Conservation (phyloP, 2,797 vertebrate species). For the Crenichthys baileyi region DNA sequence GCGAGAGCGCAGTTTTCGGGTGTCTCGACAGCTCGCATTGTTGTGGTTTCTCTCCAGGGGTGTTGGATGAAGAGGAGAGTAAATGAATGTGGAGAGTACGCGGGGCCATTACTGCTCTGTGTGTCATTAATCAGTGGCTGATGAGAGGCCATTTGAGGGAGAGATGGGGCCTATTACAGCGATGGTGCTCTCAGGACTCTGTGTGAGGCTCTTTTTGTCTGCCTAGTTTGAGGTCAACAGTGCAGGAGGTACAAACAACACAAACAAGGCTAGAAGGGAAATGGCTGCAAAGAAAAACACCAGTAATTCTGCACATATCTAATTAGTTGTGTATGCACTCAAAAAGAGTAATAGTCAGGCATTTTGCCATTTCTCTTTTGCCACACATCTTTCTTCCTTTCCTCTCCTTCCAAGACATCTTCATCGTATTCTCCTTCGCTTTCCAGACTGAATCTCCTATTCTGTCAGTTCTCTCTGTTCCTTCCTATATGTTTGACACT, state of each 20-base stretch:
- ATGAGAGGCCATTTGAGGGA: slow-evolving; percentile 70
- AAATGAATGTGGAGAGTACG: slow-evolving; percentile 62
- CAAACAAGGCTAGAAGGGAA: slow-evolving; percentile 58
- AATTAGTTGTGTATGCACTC: slow-evolving; percentile 33
- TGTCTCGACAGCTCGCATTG: slow-evolving; percentile 58
- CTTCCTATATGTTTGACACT: slow-evolving; percentile 52
- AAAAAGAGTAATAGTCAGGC: slow-evolving; percentile 18
- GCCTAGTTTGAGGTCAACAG: slow-evolving; percentile 60
- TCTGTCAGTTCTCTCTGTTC: slow-evolving; percentile 58
- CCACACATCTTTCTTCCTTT: slow-evolving; percentile 12
- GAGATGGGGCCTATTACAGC: slow-evolving; percentile 68
- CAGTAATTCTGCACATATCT: slow-evolving; percentile 26
- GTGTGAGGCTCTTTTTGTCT: slow-evolving; percentile 40
- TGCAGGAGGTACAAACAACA: slow-evolving; percentile 51
- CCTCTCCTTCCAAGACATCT: slow-evolving; percentile 40
- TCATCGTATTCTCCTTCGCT: slow-evolving; percentile 30
- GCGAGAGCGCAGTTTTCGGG: slow-evolving; percentile 42
- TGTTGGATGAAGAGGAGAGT: slow-evolving; percentile 57
- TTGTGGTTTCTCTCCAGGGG: slow-evolving; percentile 65
- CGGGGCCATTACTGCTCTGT: slow-evolving; percentile 65
- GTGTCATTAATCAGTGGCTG: slow-evolving; percentile 76
- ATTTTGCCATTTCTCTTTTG: slow-evolving; percentile 31
- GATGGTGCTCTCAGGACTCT: slow-evolving; percentile 60
- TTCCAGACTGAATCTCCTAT: slow-evolving; percentile 55
- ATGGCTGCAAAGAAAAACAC: slow-evolving; percentile 37